phyloP scores from a whole-genome alignment of 2,113 vertebrate species.

The Heterotilapia buettikoferi region DNA sequence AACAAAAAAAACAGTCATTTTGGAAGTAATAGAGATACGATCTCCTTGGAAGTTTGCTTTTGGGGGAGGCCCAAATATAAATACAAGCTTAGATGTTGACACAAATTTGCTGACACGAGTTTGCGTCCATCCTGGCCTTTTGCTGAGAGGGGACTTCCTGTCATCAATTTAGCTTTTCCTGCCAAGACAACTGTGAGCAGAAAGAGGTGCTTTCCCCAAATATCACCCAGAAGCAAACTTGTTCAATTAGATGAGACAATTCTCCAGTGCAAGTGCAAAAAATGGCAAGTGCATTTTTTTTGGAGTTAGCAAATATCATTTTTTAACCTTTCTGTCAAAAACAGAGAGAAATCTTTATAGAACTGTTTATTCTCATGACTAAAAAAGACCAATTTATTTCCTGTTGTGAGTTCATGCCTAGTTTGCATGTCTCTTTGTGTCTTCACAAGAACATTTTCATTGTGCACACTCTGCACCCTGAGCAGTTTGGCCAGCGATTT shows the following conservation, averaged over 20 bases:
- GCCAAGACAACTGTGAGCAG: slow-evolving; percentile 10
- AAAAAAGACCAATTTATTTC: background rate
- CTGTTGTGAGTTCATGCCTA: background rate
- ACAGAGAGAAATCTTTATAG: background rate
- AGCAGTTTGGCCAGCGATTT: background rate
- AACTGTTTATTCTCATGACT: background rate
- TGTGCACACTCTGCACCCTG: background rate
- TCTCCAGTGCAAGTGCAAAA: background rate
- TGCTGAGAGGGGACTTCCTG: slow-evolving; percentile 38
- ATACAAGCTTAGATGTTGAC: slow-evolving; percentile 29
- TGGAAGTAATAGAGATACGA: background rate
- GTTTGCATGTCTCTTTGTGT: background rate
- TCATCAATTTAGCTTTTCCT: slow-evolving; percentile 9
- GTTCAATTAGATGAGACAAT: background rate
- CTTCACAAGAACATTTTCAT: background rate
- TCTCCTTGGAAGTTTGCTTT: background rate
- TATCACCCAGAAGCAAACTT: background rate
- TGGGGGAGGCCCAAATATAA: slow-evolving; percentile 4
- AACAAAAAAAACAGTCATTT: background rate
- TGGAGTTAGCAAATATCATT: background rate
- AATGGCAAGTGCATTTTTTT: background rate
- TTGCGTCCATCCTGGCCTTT: slow-evolving; percentile 22
- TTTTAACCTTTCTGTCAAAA: background rate
- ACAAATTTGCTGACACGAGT: slow-evolving; percentile 21
- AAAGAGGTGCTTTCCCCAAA: slow-evolving; percentile 3